phyloP scores from a whole-genome alignment of 2,113 vertebrate species.

The Ptyas mucosa region DNA sequence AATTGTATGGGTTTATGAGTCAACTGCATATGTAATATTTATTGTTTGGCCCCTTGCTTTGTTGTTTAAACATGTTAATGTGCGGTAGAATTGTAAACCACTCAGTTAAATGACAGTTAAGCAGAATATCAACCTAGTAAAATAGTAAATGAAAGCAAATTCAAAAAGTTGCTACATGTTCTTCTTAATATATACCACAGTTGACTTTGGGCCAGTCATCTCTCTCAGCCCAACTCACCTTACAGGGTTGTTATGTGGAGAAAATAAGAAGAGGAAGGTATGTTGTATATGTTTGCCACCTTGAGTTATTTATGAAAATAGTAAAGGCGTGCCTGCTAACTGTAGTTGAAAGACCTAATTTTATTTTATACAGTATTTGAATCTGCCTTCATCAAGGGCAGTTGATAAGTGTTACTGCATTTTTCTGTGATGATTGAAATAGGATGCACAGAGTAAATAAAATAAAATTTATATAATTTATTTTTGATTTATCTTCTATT shows the following conservation, averaged over 20 bases:
- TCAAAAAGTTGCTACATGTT: background rate
- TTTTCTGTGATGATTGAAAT: background rate
- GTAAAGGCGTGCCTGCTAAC: background rate
- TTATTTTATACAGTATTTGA: background rate
- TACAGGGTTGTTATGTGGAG: background rate
- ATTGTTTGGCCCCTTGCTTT: background rate
- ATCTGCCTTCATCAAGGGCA: background rate
- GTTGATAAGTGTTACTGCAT: background rate
- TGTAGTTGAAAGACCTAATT: background rate
- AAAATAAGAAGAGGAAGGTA: background rate
- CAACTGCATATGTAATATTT: background rate
- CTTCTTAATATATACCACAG: background rate
- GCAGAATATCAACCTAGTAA: background rate
- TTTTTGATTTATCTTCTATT: conserved; percentile 4
- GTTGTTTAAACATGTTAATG: background rate
- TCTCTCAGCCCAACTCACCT: background rate
- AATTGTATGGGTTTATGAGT: background rate
- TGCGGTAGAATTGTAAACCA: background rate
- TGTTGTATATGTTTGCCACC: background rate
- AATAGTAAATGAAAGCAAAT: background rate
- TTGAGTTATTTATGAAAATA: background rate
- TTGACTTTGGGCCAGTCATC: background rate
- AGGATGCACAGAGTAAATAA: background rate
- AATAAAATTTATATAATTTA: background rate
- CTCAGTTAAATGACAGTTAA: background rate